Evolutionary conservation across 2,888 invertebrate genomes (phyloP).

Genomic region (Rhagophthalmus giganteus): DNA sequence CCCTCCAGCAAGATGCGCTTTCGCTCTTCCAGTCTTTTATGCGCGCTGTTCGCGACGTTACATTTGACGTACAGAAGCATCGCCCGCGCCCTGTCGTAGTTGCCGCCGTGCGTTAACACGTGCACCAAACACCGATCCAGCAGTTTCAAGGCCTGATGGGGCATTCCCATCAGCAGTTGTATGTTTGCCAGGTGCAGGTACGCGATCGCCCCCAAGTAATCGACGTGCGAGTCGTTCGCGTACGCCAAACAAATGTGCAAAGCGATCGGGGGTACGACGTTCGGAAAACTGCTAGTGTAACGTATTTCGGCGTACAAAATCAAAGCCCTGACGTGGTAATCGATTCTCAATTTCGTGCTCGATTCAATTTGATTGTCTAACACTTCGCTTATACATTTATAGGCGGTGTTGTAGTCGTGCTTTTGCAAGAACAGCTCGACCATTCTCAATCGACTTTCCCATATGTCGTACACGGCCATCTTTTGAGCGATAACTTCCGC

Average conservation of each 20-base stretch:
- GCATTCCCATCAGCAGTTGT: conserved; percentile 74
- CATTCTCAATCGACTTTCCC: conserved; percentile 65
- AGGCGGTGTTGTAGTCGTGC: conserved; percentile 55
- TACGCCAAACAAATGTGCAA: conserved; percentile 73
- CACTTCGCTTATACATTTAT: conserved; percentile 57
- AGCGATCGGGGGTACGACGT: conserved; percentile 60
- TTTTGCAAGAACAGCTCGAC: conserved; percentile 62
- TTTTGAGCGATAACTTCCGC: conserved; percentile 71
- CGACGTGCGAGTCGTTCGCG: conserved; percentile 74
- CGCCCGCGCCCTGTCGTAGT: conserved; percentile 78
- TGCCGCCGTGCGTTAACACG: conserved; percentile 78
- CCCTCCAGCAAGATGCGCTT: conserved; percentile 60
- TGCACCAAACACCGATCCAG: conserved; percentile 64
- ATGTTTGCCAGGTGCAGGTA: conserved; percentile 81
- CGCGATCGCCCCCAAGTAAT: conserved; percentile 73
- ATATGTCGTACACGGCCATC: conserved; percentile 67
- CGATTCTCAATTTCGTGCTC: conserved; percentile 59
- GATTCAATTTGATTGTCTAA: conserved; percentile 61
- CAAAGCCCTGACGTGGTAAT: conserved; percentile 67
- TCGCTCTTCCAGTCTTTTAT: conserved; percentile 55
- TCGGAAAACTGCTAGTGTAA: conserved; percentile 58
- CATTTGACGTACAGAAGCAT: conserved; percentile 78
- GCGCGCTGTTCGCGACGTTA: conserved; percentile 67
- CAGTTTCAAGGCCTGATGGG: conserved; percentile 72
- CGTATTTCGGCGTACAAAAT: conserved; percentile 71